Conservation (phyloP, 2,888 invertebrate genomes). For the Hirtodrosophila histrioides region DNA sequence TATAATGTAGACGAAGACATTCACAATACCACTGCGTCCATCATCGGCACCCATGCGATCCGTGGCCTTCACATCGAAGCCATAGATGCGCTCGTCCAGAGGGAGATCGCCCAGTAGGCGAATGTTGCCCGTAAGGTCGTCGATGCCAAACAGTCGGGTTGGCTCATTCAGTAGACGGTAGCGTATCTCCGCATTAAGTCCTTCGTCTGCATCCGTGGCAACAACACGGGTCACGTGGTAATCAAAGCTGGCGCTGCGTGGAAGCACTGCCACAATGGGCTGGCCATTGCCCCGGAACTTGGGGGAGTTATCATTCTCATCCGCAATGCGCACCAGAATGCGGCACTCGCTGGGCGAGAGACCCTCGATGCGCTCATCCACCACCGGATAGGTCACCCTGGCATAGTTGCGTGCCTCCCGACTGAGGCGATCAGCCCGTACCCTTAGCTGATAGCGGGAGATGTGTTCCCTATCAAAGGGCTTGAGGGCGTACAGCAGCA, state of each 20-base stretch:
- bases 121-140: conserved; percentile 90
- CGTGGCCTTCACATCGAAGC: conserved; percentile 94
- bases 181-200: conserved; percentile 91
- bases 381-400: conserved; percentile 91
- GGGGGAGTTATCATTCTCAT: conserved; percentile 93
- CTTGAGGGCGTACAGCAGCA: conserved; percentile 89
- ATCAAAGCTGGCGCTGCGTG: conserved; percentile 92
- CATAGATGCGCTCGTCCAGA: conserved; percentile 91
- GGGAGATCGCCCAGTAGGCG: conserved; percentile 88
- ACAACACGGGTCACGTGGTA: conserved; percentile 91
- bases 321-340: conserved; percentile 90
- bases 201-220: conserved; percentile 91
- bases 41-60: conserved; percentile 92
- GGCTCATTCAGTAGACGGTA: conserved; percentile 92
- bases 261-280: conserved; percentile 93
- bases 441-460: conserved; percentile 87
- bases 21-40: conserved; percentile 92
- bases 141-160: conserved; percentile 90
- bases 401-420: conserved; percentile 89
- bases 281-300: conserved; percentile 90
- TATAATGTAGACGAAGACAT: conserved; percentile 93
- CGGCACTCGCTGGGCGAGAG: conserved; percentile 91
- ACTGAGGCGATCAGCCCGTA: conserved; percentile 84
- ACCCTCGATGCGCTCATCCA: conserved; percentile 89
- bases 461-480: conserved; percentile 91